Evolutionary conservation across 1,140 invertebrate genomes (phyloP).

Genomic region (Drosophila nigromelanica): DNA sequence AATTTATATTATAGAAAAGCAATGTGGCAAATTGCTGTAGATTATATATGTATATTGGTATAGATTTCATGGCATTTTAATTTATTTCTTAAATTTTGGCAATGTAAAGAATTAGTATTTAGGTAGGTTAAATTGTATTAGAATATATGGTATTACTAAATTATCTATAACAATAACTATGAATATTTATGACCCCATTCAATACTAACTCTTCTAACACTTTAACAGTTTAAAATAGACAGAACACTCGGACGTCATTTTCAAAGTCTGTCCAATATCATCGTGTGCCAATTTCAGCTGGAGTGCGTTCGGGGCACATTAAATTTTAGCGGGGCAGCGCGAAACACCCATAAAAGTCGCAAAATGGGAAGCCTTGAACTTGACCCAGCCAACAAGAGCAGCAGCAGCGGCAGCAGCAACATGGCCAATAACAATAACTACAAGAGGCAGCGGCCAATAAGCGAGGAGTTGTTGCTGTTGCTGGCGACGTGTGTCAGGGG

Average conservation of each 20-base stretch:
- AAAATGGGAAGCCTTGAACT: constrained; percentile 79
- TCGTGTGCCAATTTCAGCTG: constrained; percentile 37
- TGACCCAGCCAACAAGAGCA: constrained; percentile 60
- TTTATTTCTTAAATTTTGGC: no score
- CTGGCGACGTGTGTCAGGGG: constrained; percentile 53
- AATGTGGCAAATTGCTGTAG: no score
- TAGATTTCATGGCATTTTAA: no score
- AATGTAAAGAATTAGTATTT: no score
- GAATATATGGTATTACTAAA: no score
- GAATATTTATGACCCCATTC: neutral
- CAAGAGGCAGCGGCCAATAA: constrained; percentile 39
- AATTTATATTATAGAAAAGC: no score
- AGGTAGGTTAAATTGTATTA: no score
- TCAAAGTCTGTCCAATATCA: neutral
- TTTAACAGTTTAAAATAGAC: neutral
- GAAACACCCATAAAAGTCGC: constrained; percentile 71
- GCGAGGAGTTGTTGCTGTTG: constrained; percentile 17
- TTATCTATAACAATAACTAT: no score
- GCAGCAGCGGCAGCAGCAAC: constrained; percentile 36
- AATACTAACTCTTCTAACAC: constrained; percentile 17
- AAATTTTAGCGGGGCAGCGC: constrained; percentile 35
- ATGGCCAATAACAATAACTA: constrained; percentile 67
- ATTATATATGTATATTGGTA: no score
- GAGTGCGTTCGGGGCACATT: constrained; percentile 40
- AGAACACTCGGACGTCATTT: constrained; percentile 9